Evolutionary conservation across 1,140 invertebrate species (phyloP), one percentile per base, ranked within the genome.

Genomic region (Alviniconcha marisindica): DNA sequence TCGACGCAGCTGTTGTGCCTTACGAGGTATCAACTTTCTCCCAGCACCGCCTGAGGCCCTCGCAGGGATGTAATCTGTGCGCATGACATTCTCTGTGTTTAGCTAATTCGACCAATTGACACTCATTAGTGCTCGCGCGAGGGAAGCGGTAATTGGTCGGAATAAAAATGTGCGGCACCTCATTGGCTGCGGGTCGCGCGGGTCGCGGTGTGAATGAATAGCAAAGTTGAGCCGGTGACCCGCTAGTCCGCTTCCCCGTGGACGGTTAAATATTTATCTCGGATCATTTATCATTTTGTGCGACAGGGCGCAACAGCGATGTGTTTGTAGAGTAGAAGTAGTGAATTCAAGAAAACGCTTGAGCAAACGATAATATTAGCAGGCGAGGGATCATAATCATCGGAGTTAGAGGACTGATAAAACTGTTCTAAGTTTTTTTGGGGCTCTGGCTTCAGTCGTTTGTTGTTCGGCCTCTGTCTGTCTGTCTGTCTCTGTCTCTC

Each of bases 21-120:
- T n/a, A 63, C 10, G 24, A 7, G 77, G 44, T 78, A 60, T 56
- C 51, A 54, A 21, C 24, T 78, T 44, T 66, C 60, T 38, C 36
- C 60, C 36, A 38, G 40, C 78, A 80, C 56, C 60, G 78, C 56
- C 40, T 15, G 56, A 42, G 60, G 56, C 60, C 71, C 69, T 44
- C 31, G 71, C 73, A 76, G 69, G 51, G 56, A 76, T 82, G 81
- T 74, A 84, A 84, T 84, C 79, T 63, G 56, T 63, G 56, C 51
- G 60, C 71, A 74, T 82, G 83, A 84, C 83, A 84, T 56, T 71
- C 71, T 76, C 79, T 84, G 60, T 84, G 83, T 84, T 84, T 81
- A 66, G 79, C 79, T 84, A 84, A 84, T 84, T 77, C 78, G 44
- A 74, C 73, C 83, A 84, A 84, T 84, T 80, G 78, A 44, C 66